phyloP scores from a whole-genome alignment of 2,888 invertebrate species.

The Ametastegia equiseti region DNA sequence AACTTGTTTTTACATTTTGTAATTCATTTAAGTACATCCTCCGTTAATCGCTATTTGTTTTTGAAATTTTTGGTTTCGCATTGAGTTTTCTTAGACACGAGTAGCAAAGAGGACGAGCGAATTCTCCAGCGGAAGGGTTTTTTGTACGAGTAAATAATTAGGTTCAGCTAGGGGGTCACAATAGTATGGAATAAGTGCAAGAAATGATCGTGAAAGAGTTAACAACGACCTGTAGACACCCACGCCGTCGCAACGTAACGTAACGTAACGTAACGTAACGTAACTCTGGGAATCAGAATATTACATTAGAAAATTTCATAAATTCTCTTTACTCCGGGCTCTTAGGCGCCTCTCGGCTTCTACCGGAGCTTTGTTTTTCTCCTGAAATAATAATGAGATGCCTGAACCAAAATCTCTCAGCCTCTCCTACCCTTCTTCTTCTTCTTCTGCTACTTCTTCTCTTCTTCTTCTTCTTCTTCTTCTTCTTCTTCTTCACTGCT shows the following conservation, averaged over 20 bases:
- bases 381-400: slow-evolving; percentile 72
- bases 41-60: too few species aligned
- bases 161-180: background rate
- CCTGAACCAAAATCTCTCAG: slow-evolving; percentile 53
- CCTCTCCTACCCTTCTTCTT: too few species aligned
- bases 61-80: too few species aligned
- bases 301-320: slow-evolving; percentile 75
- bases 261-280: too few species aligned
- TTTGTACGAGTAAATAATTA: background rate
- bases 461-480: too few species aligned
- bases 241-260: too few species aligned
- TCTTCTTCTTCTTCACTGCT: too few species aligned
- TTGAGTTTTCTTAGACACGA: too few species aligned
- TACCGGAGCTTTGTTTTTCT: slow-evolving; percentile 70
- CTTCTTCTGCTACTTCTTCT: too few species aligned
- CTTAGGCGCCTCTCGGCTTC: slow-evolving; percentile 67
- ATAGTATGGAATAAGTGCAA: background rate
- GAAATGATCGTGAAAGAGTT: slow-evolving; percentile 34
- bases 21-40: too few species aligned
- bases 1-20: too few species aligned
- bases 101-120: too few species aligned
- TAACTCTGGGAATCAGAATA: slow-evolving; percentile 70
- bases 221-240: background rate
- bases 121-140: background rate
- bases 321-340: slow-evolving; percentile 72